Evolutionary conservation across 2,888 invertebrate species (phyloP).

Genomic region (Deroplatys truncata): DNA sequence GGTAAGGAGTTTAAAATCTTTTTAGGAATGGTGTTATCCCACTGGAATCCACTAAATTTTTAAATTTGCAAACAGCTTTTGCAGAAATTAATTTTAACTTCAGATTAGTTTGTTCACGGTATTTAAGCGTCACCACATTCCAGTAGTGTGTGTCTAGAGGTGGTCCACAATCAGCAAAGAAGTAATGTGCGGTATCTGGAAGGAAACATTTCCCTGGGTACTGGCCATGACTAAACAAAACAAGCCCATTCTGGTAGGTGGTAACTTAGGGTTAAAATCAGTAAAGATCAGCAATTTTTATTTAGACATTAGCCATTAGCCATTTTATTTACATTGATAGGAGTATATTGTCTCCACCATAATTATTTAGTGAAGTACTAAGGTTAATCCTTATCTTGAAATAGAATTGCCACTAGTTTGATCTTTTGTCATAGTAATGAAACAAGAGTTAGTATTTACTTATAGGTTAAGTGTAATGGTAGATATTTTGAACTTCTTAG

Average conservation of each 20-base stretch:
- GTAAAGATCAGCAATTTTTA: not conserved
- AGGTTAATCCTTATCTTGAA: not conserved
- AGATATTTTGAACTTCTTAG: not conserved
- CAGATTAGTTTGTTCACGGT: not conserved
- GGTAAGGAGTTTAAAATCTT: not conserved
- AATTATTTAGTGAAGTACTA: not conserved
- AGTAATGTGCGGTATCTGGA: conserved; percentile 7
- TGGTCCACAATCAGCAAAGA: conserved; percentile 13
- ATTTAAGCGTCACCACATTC: not conserved
- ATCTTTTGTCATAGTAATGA: not conserved
- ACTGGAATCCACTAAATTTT: not conserved
- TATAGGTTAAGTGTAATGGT: not conserved
- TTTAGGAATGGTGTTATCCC: not conserved
- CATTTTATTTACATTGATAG: not conserved
- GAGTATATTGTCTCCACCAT: not conserved
- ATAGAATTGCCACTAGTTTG: not conserved
- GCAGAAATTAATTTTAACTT: not conserved
- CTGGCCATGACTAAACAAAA: not conserved
- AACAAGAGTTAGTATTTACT: not conserved
- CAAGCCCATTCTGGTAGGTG: not conserved
- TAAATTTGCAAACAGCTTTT: not conserved
- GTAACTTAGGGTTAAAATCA: not conserved
- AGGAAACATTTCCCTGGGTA: not conserved
- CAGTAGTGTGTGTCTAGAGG: conserved; percentile 14
- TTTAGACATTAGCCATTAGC: not conserved